Evolutionary conservation across 37 sponge, comb jelly and placozoan genomes (phyloP).

Genomic region (Halichondria panicea): DNA sequence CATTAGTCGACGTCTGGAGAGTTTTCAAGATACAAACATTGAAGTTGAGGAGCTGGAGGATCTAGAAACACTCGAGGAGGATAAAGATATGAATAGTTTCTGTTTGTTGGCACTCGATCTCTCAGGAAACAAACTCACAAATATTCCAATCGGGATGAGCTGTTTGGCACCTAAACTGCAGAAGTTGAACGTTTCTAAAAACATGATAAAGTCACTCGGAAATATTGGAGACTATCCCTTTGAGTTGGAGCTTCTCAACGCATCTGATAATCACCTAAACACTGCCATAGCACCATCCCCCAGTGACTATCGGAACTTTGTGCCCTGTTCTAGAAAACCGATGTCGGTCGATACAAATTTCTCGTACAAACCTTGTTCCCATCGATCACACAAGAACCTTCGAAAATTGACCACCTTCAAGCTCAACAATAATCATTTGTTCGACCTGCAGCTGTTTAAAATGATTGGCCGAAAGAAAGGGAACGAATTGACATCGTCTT

Average conservation of each 20-base stretch:
- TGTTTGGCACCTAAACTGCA: conserved; percentile 77
- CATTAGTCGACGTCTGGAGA: conserved; percentile 34
- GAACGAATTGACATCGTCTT: not conserved
- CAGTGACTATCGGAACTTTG: not conserved
- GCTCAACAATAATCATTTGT: conserved; percentile 61
- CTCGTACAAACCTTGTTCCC: conserved; percentile 41
- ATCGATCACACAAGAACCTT: conserved; percentile 60
- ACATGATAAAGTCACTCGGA: conserved; percentile 65
- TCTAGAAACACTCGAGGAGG: not conserved
- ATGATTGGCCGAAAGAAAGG: not conserved
- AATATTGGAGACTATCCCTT: conserved; percentile 64
- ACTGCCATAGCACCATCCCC: conserved; percentile 48
- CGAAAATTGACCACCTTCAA: conserved; percentile 54
- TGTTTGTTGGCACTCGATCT: conserved; percentile 59
- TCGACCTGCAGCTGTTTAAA: conserved; percentile 59
- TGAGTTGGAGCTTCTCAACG: conserved; percentile 68
- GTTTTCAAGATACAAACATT: conserved; percentile 15
- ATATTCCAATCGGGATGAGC: conserved; percentile 52
- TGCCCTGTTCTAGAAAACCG: conserved; percentile 37
- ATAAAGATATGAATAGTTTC: not conserved
- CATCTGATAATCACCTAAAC: conserved; percentile 46
- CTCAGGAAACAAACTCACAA: conserved; percentile 56
- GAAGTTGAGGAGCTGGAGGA: conserved; percentile 51
- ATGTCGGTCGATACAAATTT: not conserved
- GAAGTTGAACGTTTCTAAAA: conserved; percentile 70